These are phyloP conservation scores for Drepana falcataria DNA, from an alignment of 2,888 invertebrate species.

Conservation along the genomic window DNA sequence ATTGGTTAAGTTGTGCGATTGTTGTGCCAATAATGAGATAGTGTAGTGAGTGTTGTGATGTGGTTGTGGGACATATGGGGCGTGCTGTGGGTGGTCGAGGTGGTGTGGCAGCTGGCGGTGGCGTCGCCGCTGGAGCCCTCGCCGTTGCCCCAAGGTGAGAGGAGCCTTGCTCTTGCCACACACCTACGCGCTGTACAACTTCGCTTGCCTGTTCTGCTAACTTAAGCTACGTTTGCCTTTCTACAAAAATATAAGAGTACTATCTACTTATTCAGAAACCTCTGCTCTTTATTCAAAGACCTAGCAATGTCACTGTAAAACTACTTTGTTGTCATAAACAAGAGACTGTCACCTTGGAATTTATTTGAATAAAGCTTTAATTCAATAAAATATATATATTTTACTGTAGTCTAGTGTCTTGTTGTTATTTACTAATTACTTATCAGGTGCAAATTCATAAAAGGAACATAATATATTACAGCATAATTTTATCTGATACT, in stretches of 20 bases:
- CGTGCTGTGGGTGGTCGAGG: slow-evolving; percentile 66
- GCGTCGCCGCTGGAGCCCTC: slow-evolving; percentile 68
- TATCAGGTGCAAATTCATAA: too few relatives aligned
- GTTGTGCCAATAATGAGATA: slow-evolving; percentile 78
- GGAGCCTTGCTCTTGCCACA: slow-evolving; percentile 52
- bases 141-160: slow-evolving; percentile 67
- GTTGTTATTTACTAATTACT: too few relatives aligned
- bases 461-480: too few relatives aligned
- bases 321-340: neutral
- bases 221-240: slow-evolving; percentile 43
- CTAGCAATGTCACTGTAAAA: neutral
- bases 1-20: slow-evolving; percentile 75
- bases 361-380: too few relatives aligned
- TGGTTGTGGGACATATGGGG: slow-evolving; percentile 77
- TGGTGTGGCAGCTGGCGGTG: slow-evolving; percentile 58
- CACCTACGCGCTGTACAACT: slow-evolving; percentile 40
- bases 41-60: slow-evolving; percentile 77
- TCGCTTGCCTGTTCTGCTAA: slow-evolving; percentile 20
- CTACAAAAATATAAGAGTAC: neutral
- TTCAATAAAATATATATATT: too few relatives aligned
- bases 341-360: neutral
- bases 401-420: too few relatives aligned
- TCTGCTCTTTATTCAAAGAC: neutral
- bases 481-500: too few relatives aligned
- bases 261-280: too few relatives aligned